Evolutionary conservation across 2,888 invertebrate genomes (phyloP).

Genomic region (Caenorhabditis becei): DNA sequence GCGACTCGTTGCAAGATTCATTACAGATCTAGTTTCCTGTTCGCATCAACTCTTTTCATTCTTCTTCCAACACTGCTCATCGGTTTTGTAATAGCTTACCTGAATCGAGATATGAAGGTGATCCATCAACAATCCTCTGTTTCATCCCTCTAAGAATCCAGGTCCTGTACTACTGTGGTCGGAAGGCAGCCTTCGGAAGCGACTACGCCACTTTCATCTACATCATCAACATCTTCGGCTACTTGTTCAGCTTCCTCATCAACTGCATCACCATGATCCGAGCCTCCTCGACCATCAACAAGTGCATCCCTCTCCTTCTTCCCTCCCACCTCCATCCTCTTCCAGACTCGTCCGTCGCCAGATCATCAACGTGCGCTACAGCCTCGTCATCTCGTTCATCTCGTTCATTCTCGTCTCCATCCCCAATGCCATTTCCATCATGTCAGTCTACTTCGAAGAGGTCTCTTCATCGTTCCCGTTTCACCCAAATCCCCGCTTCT

Average conservation of each 20-base stretch:
- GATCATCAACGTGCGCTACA: constrained; percentile 67
- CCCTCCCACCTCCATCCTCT: background rate
- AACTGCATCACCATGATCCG: constrained; percentile 63
- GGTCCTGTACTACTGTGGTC: constrained; percentile 70
- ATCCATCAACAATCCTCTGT: background rate
- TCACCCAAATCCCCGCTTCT: constrained; percentile 26
- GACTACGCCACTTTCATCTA: constrained; percentile 67
- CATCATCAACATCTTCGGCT: constrained; percentile 65
- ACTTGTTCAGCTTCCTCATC: constrained; percentile 63
- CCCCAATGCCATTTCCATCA: constrained; percentile 70
- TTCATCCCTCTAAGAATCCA: constrained; percentile 4
- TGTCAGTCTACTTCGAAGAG: constrained; percentile 65
- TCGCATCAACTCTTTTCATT: constrained; percentile 52
- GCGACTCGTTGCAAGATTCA: background rate
- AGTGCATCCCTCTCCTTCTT: constrained; percentile 22
- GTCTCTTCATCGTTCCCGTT: constrained; percentile 20
- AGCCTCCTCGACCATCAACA: constrained; percentile 61
- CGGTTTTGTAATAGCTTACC: constrained; percentile 66
- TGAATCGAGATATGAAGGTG: constrained; percentile 54
- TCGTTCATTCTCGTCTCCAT: constrained; percentile 70
- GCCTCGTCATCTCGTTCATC: constrained; percentile 67
- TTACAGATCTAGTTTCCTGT: constrained; percentile 54
- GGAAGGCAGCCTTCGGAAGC: constrained; percentile 72
- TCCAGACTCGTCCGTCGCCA: constrained; percentile 64
- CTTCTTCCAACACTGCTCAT: constrained; percentile 51